Base-by-base conservation (phyloP, 2,113 vertebrate genomes). In the Pandion haliaetus region DNA sequence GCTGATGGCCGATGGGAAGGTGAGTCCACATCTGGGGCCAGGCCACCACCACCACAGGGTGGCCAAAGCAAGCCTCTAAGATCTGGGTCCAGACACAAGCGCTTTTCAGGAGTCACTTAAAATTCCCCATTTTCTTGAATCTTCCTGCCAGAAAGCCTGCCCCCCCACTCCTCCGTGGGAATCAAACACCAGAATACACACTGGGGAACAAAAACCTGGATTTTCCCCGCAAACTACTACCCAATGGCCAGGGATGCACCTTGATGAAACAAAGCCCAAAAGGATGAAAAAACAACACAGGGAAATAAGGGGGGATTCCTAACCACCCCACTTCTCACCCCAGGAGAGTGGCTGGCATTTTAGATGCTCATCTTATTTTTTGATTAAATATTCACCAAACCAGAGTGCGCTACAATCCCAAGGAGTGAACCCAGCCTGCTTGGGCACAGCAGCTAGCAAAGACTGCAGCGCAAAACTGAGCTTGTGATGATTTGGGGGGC, bases 391-490 rank as follows among this genome's bases (percentile, higher is more conserved):
- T 23, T 78, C 31, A 47, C 6, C 0, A 0, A 63, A 31, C 18
- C 1, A 4, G 17, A n/a, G 45, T 0, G 15, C 1, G 0, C 55
- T 38, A 32, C 0, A 0, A 44, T 3, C 8, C 57, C 21, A 50
- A 36, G 14, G 49, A 86, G 25, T 0, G 4, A 88, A 29, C 34
- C 29, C 66, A 72, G 88, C 47, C 62, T 20, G n/a, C 65, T 29
- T 9, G n/a, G 29, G 74, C 66, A 54, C 1, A 3, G 58, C 52
- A 38, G 49, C 32, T 40, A 25, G 38, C n/a, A 66, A 44, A 0
- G 4, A 40, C 25, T 4, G 1, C 61, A 52, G 73, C 55, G 66
- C 69, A 52, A 6, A 66, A 36, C 5, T 2, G 28, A 73, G 52
- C 42, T 45, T 45, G 74, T 31, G 23, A 45, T 40, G 61, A 28